A percentile compares a stretch with the other conserved stretches of the same genome.
Evolutionary conservation across 2,113 vertebrate species (phyloP).

Genomic region (Laticauda colubrina): DNA sequence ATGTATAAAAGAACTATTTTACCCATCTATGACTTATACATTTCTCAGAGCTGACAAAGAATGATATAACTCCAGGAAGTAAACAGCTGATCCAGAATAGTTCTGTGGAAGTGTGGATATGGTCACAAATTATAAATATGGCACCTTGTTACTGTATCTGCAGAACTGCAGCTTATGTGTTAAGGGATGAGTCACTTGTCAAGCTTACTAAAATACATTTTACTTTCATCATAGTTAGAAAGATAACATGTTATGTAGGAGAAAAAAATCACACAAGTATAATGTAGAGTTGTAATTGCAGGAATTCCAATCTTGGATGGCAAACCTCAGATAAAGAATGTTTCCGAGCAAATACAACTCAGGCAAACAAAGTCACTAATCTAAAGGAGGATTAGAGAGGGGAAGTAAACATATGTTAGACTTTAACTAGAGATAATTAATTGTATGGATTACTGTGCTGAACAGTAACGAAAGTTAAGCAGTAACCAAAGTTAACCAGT

Average conservation of each 20-base stretch:
- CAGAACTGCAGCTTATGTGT: constrained; percentile 53
- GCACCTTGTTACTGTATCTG: constrained; percentile 58
- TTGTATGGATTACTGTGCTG: too few species aligned
- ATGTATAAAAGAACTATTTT: constrained; percentile 29
- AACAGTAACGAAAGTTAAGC: too few species aligned
- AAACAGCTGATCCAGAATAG: constrained; percentile 61
- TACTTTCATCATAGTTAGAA: constrained; percentile 14
- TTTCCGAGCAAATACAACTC: too few species aligned
- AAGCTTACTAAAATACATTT: constrained; percentile 52
- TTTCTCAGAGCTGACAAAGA: constrained; percentile 59
- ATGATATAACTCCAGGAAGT: constrained; percentile 59
- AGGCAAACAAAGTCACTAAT: too few species aligned
- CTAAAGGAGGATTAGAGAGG: too few species aligned
- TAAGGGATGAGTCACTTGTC: constrained; percentile 58
- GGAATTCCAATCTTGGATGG: too few species aligned
- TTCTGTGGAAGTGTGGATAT: constrained; percentile 60
- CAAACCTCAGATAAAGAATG: too few species aligned
- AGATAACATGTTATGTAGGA: background rate
- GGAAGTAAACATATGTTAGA: too few species aligned
- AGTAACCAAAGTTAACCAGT: too few species aligned
- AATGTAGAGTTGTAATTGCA: too few species aligned
- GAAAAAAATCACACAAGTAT: background rate
- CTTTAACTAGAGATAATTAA: too few species aligned
- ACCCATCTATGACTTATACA: constrained; percentile 43
- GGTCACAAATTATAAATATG: constrained; percentile 64